These are phyloP conservation scores for Bactericera cockerelli DNA, from an alignment of 1,140 invertebrate genomes.

Conservation along the genomic window DNA sequence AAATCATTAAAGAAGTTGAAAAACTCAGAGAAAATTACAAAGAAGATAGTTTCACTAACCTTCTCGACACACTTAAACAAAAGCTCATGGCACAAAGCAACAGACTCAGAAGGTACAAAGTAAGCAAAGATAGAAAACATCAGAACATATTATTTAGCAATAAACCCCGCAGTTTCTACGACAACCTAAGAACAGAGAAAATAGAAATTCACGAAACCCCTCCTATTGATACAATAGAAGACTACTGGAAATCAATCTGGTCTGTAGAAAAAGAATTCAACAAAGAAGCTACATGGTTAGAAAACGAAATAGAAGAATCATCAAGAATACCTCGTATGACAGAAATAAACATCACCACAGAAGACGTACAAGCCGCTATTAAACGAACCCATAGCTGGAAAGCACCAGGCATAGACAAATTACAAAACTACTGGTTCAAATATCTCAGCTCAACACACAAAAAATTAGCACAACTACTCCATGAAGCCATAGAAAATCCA, in stretches of 20 bases:
- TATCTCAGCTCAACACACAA: not conserved
- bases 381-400: constrained; percentile 11
- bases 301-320: not conserved
- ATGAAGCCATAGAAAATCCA: not conserved
- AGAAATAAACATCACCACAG: not conserved
- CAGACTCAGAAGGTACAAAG: not conserved
- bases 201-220: not conserved
- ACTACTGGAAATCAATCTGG: not conserved
- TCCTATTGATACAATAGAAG: not conserved
- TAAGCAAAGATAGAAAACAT: not conserved
- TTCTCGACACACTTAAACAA: not conserved
- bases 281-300: not conserved
- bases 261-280: not conserved
- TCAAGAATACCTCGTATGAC: not conserved
- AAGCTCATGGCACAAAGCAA: not conserved
- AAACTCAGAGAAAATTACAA: not conserved
- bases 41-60: too few relatives aligned
- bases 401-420: not conserved
- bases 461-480: not conserved
- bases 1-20: too few relatives aligned
- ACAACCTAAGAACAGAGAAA: not conserved
- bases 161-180: not conserved
- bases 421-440: constrained; percentile 10
- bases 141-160: not conserved
- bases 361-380: not conserved